Evolutionary conservation across 1,140 invertebrate genomes (phyloP), one percentile per base, ranked within the genome.

Genomic region (Leptinotarsa undecemlineata): DNA sequence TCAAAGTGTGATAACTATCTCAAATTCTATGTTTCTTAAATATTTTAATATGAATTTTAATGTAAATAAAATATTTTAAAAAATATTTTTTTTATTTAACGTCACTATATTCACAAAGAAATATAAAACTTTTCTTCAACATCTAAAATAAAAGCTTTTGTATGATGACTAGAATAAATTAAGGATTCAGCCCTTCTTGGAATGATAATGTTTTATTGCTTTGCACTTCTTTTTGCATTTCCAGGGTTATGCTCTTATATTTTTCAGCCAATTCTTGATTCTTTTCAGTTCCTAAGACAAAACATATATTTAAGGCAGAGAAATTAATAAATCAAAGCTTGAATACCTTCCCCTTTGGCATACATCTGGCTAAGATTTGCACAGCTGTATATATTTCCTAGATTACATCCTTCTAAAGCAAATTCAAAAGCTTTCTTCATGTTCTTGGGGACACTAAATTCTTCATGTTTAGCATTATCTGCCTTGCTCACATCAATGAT

Each of bases 321-420:
- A 57, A 57, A 57, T 19, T n/a, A 19, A 57, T 1, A n/a, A 57
- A 2, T 57, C 17, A n/a, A 57, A 57, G 8, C 2, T 42, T 42
- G 8, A 57, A 57, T 76, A 80, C 84, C 92, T 70, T 93, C 90
- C 19, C 92, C 92, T 74, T 88, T 87, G 17, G 86, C 86, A 82
- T 95, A 95, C 93, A 96, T 95, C 78, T 93, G 89, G 77, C 94
- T 93, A 2, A 97, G 82, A 87, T 97, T 97, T 0, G 91, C 91
- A 87, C 96, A 98, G 2, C 94, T 93, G 82, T 92, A 93, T 72
- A 94, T 89, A 84, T 96, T 92, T 4, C 91, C 92, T 13, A 92
- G 82, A 77, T 96, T 91, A 84, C 96, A 98, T 0, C 91, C 92
- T 83, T 91, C 92, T 57, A 89, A 81, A 0, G 93, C 91, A 78